Percentiles rank a stretch among this genome's conserved stretches.
These are phyloP conservation scores for Falco biarmicus DNA, from an alignment of 2,797 vertebrate species.

Conservation along the genomic window DNA sequence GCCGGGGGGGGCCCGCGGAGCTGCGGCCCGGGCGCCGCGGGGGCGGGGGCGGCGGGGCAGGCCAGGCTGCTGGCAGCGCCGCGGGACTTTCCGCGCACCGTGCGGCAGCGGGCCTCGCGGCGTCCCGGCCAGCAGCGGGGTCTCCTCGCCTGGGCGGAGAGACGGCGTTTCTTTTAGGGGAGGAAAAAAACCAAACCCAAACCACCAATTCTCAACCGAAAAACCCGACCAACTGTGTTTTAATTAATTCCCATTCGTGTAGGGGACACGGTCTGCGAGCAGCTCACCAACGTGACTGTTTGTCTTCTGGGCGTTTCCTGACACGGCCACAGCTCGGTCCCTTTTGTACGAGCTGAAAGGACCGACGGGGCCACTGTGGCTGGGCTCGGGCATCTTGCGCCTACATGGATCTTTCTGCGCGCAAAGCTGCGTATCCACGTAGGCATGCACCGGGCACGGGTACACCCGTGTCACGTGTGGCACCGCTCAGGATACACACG, in stretches of 20 bases:
- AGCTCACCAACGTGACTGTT: conserved; percentile 22
- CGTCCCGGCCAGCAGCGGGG: not conserved
- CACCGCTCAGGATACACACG: not conserved
- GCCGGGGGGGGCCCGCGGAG: not conserved
- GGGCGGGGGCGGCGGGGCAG: not conserved
- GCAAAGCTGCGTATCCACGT: not conserved
- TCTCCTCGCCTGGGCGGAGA: not conserved
- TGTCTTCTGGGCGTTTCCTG: conserved; percentile 33
- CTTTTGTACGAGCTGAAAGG: not conserved
- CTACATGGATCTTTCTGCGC: not conserved
- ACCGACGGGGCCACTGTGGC: not conserved
- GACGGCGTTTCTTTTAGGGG: accelerated
- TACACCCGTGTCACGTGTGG: not conserved
- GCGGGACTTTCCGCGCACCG: not conserved
- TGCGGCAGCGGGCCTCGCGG: not conserved
- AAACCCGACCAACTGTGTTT: not conserved
- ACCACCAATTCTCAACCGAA: too few relatives aligned
- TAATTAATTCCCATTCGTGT: not conserved
- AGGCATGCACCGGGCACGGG: not conserved
- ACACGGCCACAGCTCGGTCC: not conserved
- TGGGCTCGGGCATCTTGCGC: not conserved
- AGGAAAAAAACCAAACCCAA: too few relatives aligned
- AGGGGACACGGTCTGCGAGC: not conserved
- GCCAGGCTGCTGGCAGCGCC: not conserved
- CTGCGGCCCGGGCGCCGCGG: not conserved